Evolutionary conservation across 2,797 vertebrate genomes (phyloP).

Genomic region (Cossypha heuglini): DNA sequence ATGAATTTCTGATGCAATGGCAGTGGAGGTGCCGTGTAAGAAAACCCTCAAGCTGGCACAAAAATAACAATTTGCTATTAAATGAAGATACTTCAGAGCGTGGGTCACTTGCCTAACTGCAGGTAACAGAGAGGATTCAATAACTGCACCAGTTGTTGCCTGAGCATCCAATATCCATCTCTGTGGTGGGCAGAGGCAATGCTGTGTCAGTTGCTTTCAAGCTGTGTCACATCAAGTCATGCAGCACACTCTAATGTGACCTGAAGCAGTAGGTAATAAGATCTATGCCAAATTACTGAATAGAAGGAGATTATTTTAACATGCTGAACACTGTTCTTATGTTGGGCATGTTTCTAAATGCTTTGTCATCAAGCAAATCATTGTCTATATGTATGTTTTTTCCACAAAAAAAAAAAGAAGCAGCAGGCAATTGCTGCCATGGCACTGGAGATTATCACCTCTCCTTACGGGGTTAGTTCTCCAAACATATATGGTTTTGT

Average conservation of each 20-base stretch:
- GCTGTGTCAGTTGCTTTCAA: not conserved
- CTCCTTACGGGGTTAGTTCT: not conserved
- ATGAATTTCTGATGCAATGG: not conserved
- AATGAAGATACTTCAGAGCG: not conserved
- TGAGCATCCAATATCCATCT: not conserved
- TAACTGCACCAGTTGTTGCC: not conserved
- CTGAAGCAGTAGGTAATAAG: not conserved
- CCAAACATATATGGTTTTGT: not conserved
- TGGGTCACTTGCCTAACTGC: not conserved
- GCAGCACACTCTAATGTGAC: not conserved
- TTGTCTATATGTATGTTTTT: not conserved
- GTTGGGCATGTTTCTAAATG: not conserved
- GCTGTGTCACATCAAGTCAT: not conserved
- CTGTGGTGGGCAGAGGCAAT: not conserved
- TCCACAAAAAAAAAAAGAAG: not conserved
- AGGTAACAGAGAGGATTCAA: not conserved
- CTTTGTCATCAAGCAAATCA: not conserved
- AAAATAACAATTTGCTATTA: not conserved
- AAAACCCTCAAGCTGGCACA: not conserved
- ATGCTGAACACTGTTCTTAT: not conserved
- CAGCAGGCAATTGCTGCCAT: not conserved
- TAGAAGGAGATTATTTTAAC: not conserved
- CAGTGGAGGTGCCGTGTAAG: not conserved
- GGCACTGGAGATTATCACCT: not conserved
- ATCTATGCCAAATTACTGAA: not conserved